Percentiles rank a stretch among this genome's conserved stretches.
Evolutionary conservation across 2,888 invertebrate genomes (phyloP).

Genomic region (Myathropa florea): DNA sequence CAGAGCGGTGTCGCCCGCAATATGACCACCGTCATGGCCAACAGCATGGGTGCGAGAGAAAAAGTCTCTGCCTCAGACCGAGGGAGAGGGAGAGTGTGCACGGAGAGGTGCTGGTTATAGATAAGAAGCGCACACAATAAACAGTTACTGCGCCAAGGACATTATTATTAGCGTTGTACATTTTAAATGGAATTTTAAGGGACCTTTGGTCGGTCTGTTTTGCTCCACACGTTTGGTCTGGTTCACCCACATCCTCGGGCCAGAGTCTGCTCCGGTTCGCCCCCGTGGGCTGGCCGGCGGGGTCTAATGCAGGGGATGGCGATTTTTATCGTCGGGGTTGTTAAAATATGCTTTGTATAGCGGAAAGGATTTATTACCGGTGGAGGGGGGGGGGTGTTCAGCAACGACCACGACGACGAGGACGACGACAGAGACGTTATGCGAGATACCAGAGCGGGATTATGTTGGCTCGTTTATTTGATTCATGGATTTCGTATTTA

Average conservation of each 20-base stretch:
- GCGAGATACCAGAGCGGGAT: conserved; percentile 25
- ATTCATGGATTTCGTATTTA: conserved; percentile 54
- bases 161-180: conserved; percentile 70
- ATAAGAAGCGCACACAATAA: conserved; percentile 66
- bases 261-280: not conserved
- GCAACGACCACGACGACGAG: conserved; percentile 1
- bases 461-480: conserved; percentile 58
- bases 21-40: not conserved
- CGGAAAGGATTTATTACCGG: conserved; percentile 57
- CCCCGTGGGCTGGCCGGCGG: not conserved
- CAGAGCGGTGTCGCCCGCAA: not conserved
- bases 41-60: not conserved
- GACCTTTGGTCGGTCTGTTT: conserved; percentile 38
- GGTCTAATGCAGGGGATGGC: conserved; percentile 10
- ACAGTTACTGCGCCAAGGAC: conserved; percentile 65
- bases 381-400: conserved; percentile 7
- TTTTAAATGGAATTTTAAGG: conserved; percentile 67
- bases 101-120: conserved; percentile 49
- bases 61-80: not conserved
- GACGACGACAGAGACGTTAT: conserved; percentile 11
- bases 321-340: conserved; percentile 43
- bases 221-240: not conserved
- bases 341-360: conserved; percentile 62
- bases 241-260: not conserved
- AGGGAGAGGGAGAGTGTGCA: not conserved